Base-by-base conservation (phyloP, 2,113 vertebrate genomes). In the Diadophis punctatus region DNA sequence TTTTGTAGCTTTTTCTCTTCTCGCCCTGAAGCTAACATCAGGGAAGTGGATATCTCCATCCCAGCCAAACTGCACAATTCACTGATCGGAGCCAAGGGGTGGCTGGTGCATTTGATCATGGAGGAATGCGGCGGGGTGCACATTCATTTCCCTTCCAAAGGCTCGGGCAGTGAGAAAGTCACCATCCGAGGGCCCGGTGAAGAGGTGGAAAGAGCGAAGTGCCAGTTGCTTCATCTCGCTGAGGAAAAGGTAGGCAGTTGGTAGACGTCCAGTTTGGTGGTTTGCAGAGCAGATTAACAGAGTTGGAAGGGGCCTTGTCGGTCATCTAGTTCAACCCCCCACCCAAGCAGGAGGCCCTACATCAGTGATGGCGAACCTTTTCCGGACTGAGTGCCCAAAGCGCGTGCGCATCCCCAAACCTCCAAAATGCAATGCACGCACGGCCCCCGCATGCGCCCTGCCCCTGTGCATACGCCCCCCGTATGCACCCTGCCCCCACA, bases 41-140 rank as follows among this genome's bases (percentile, higher is more conserved):
- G 97, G 84, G 98, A 98, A 95, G 88, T 94, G 0, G 98, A 98
- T 94, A 98, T 98, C 86, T 93, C 96, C 92, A 98, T 98, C 87
- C 98, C 98, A 0, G 96, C 98, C 92, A 98, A 97, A 92, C 96
- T 98, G 85, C 98, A 98, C 95, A 98, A 98, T 97, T 98, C 98
- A 39, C 96, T 98, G 96, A 98, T 98, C 0, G 98, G 98, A 88
- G 97, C 98, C 3, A 98, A 98, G 93, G 98, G 98, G 85, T 98
- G 98, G 94, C 97, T 98, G 4, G 98, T 98, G 95, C 98, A 98
- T 91, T 97, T 98, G 9, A 95, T 98, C 94, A 98, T 98, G 98
- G 98, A 98, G 88, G 98, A 98, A 55, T 98, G 98, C 12, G 98
- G 98, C 1, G 98, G 98, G 2, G 98, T 98, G 60, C 98, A 98